These are phyloP conservation scores for Argyrosomus japonicus DNA, from an alignment of 2,113 vertebrate species.

Conservation along the genomic window DNA sequence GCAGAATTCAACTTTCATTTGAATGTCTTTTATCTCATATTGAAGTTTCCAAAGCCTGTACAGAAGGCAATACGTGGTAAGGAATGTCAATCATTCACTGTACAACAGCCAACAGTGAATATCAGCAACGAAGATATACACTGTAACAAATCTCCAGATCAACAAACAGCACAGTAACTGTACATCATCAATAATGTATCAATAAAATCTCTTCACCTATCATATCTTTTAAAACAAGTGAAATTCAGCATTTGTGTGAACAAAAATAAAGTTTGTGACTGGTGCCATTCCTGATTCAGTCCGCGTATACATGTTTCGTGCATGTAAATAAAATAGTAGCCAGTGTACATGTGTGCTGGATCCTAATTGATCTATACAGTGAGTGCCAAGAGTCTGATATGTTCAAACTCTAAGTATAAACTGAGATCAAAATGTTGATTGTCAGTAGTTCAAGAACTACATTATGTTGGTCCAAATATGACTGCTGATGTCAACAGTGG, in stretches of 20 bases:
- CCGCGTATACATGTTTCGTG: constrained; percentile 14
- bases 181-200: constrained; percentile 22
- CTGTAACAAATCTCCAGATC: constrained; percentile 67
- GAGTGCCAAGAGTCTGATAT: neutral
- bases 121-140: constrained; percentile 19
- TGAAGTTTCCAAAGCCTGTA: neutral
- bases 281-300: constrained; percentile 40
- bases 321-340: constrained; percentile 25
- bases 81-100: constrained; percentile 56
- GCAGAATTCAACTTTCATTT: constrained; percentile 22
- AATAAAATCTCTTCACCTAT: constrained; percentile 26
- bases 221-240: neutral
- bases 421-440: constrained; percentile 34
- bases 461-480: neutral
- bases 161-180: constrained; percentile 20
- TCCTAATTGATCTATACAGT: constrained; percentile 15
- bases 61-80: constrained; percentile 41
- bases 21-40: constrained; percentile 5
- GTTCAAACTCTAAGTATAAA: constrained; percentile 6
- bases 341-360: constrained; percentile 12
- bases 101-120: constrained; percentile 16
- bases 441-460: constrained; percentile 15
- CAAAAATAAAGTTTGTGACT: neutral
- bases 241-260: constrained; percentile 44
- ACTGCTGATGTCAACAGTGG: neutral